These are phyloP conservation scores for Ormyrus thymus DNA, from an alignment of 2,888 invertebrate species.

Conservation along the genomic window DNA sequence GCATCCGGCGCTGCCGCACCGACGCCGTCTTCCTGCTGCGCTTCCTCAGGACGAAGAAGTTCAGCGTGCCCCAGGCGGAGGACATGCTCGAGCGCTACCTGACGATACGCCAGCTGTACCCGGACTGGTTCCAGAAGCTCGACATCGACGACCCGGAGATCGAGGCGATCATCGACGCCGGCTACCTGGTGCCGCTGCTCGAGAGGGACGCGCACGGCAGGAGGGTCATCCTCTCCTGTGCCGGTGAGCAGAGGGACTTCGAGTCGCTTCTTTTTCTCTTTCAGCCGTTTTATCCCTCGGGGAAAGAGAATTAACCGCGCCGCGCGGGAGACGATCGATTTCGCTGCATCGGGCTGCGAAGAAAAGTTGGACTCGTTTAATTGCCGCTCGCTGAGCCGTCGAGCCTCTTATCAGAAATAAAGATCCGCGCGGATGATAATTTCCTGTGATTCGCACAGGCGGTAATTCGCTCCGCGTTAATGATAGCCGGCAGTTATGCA, in stretches of 20 bases:
- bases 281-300: not conserved
- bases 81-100: slow-evolving; percentile 92
- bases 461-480: too few relatives aligned
- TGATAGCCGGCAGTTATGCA: too few relatives aligned
- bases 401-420: too few relatives aligned
- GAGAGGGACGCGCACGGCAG: slow-evolving; percentile 86
- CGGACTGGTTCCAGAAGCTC: slow-evolving; percentile 89
- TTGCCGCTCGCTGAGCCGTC: too few relatives aligned
- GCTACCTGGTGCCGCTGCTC: slow-evolving; percentile 85
- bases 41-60: slow-evolving; percentile 91
- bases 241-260: slow-evolving; percentile 76
- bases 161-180: slow-evolving; percentile 87
- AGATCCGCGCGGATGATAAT: too few relatives aligned
- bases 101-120: slow-evolving; percentile 88
- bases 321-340: too few relatives aligned
- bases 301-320: too few relatives aligned
- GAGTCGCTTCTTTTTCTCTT: not conserved
- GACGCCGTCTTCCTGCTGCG: slow-evolving; percentile 88
- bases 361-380: too few relatives aligned
- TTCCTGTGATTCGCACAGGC: too few relatives aligned
- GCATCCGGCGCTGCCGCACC: slow-evolving; percentile 87
- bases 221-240: slow-evolving; percentile 86
- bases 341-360: too few relatives aligned
- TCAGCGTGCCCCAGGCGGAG: slow-evolving; percentile 89
- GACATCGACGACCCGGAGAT: slow-evolving; percentile 88